Percentiles rank a stretch among this genome's conserved stretches.
Evolutionary conservation across 2,113 vertebrate genomes (phyloP).

Genomic region (Tretioscincus oriximinensis): DNA sequence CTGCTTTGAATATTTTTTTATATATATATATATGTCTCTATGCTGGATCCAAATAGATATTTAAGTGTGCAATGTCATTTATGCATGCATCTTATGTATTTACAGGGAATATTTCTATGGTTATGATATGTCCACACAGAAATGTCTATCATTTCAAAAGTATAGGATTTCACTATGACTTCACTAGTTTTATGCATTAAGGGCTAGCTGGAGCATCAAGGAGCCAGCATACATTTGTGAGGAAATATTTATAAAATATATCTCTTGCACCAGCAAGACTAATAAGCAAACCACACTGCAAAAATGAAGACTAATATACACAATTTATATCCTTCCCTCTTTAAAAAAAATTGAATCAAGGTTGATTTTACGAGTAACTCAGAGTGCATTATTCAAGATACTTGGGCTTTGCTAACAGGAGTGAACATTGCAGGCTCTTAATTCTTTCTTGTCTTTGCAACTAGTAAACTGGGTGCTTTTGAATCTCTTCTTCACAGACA

Average conservation of each 20-base stretch:
- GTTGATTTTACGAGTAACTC: constrained; percentile 76
- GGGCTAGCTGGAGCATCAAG: constrained; percentile 61
- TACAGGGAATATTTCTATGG: constrained; percentile 59
- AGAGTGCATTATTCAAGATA: constrained; percentile 69
- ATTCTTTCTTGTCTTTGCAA: constrained; percentile 98
- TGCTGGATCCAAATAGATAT: constrained; percentile 45
- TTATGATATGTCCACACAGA: constrained; percentile 57
- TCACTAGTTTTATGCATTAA: constrained; percentile 60
- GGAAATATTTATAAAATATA: constrained; percentile 71
- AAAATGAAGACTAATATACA: constrained; percentile 77
- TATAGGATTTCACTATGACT: constrained; percentile 47
- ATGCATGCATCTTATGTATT: constrained; percentile 60
- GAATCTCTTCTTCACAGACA: constrained; percentile 94
- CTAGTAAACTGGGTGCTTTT: constrained; percentile 90
- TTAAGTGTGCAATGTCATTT: constrained; percentile 38
- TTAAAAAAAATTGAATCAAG: constrained; percentile 73
- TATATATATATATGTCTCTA: background rate
- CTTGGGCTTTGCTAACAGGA: constrained; percentile 83
- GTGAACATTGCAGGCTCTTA: constrained; percentile 95
- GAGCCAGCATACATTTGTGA: constrained; percentile 54
- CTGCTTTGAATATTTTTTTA: constrained; percentile 62
- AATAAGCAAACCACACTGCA: constrained; percentile 73
- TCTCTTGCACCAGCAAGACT: constrained; percentile 75
- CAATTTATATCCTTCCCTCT: constrained; percentile 55
- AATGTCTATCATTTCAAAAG: constrained; percentile 48